Conservation (phyloP, 2,888 invertebrate species). For the Patella depressa region DNA sequence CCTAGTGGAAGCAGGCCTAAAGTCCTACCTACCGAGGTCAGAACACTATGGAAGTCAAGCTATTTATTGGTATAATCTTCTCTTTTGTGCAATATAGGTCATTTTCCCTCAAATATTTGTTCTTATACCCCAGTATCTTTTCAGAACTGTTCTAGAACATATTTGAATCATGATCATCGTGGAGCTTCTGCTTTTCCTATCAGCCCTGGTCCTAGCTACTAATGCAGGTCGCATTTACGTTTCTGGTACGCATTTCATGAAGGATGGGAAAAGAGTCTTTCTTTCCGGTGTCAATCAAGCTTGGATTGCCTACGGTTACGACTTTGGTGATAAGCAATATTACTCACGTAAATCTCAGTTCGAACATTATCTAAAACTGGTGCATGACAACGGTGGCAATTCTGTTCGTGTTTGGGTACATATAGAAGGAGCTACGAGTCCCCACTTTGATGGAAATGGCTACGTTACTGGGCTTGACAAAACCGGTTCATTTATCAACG, state of each 20-base stretch:
- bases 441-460: slow-evolving; percentile 51
- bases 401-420: slow-evolving; percentile 56
- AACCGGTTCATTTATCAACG: slow-evolving; percentile 38
- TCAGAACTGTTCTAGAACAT: no score
- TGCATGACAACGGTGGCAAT: slow-evolving; percentile 37
- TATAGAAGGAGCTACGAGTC: slow-evolving; percentile 52
- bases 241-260: slow-evolving; percentile 21
- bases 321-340: slow-evolving; percentile 42
- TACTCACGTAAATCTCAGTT: slow-evolving; percentile 24
- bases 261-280: slow-evolving; percentile 33
- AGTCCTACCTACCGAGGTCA: no score
- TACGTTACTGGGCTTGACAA: slow-evolving; percentile 43
- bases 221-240: slow-evolving; percentile 13
- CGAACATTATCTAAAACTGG: slow-evolving; percentile 27
- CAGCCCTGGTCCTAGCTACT: no score
- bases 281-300: slow-evolving; percentile 44
- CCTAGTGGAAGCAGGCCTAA: no score
- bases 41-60: no score
- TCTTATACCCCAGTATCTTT: no score
- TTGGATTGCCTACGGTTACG: slow-evolving; percentile 42
- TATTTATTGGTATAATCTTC: no score
- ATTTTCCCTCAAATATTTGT: no score
- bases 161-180: no score
- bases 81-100: no score
- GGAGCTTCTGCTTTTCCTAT: no score